phyloP scores from a whole-genome alignment of 2,113 vertebrate species.

The Sinocyclocheilus maitianheensis region DNA sequence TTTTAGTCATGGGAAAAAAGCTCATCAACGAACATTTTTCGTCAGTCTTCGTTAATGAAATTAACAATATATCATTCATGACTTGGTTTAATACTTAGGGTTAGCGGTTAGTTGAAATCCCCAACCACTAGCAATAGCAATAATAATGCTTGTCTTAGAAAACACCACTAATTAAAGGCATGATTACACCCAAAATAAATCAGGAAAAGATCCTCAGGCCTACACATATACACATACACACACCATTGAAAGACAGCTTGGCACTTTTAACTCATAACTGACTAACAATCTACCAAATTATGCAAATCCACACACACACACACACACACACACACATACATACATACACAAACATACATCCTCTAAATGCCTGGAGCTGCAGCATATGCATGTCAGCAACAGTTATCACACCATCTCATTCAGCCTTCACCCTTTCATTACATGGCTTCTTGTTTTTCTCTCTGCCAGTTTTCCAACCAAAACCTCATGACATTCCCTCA shows the following conservation, averaged over 20 bases:
- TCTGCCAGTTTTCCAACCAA: background rate
- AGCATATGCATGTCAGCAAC: background rate
- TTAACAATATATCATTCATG: background rate
- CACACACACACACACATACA: background rate
- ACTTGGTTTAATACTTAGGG: background rate
- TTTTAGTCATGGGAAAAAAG: no score
- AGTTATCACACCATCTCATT: background rate
- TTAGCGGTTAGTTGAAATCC: background rate
- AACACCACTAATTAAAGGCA: slow-evolving; percentile 13
- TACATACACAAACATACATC: background rate
- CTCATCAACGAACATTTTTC: no score
- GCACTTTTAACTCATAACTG: background rate
- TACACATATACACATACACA: slow-evolving; percentile 20
- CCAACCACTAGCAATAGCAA: background rate
- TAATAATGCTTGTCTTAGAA: background rate
- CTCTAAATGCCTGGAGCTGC: background rate
- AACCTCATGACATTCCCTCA: background rate
- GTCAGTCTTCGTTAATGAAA: no score
- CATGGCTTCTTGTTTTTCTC: background rate
- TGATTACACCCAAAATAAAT: slow-evolving; percentile 44
- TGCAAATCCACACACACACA: background rate
- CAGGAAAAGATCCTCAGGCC: slow-evolving; percentile 27
- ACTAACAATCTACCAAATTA: background rate
- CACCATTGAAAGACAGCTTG: background rate
- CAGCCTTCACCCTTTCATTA: background rate